Evolutionary conservation across 2,888 invertebrate genomes (phyloP).

Genomic region (Mesoligia furuncula): DNA sequence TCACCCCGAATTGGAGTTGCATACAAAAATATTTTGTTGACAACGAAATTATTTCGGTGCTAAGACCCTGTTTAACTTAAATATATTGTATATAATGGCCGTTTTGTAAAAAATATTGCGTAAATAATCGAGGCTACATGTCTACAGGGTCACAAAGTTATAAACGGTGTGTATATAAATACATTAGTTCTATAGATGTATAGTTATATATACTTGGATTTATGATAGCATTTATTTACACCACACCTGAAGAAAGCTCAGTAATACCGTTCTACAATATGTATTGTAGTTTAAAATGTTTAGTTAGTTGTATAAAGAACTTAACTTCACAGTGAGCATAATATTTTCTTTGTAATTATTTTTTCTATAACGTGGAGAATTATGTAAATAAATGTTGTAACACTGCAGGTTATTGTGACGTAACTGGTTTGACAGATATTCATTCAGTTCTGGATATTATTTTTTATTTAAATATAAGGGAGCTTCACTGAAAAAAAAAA

Average conservation of each 20-base stretch:
- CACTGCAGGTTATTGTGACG: conserved; percentile 21
- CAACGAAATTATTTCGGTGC: conserved; percentile 80
- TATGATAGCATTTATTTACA: conserved; percentile 84
- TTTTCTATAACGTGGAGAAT: conserved; percentile 39
- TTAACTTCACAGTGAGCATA: conserved; percentile 69
- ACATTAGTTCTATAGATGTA: conserved; percentile 77
- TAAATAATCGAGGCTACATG: conserved; percentile 84
- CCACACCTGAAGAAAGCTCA: conserved; percentile 90
- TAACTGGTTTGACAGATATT: conserved; percentile 42
- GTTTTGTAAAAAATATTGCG: conserved; percentile 76
- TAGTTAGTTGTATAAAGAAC: conserved; percentile 58
- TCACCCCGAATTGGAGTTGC: conserved; percentile 44
- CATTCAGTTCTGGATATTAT: background rate
- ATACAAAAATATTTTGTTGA: conserved; percentile 65
- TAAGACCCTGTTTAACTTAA: conserved; percentile 79
- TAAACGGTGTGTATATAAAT: conserved; percentile 79
- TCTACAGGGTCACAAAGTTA: conserved; percentile 87
- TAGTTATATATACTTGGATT: conserved; percentile 68
- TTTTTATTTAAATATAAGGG: background rate
- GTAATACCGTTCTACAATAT: conserved; percentile 74
- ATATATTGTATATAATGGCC: conserved; percentile 74
- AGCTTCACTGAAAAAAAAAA: background rate
- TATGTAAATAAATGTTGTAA: conserved; percentile 62
- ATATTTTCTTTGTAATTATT: conserved; percentile 69
- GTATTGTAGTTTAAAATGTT: conserved; percentile 64